phyloP scores from a whole-genome alignment of 2,797 vertebrate species.

The Leucoraja ocellata region DNA sequence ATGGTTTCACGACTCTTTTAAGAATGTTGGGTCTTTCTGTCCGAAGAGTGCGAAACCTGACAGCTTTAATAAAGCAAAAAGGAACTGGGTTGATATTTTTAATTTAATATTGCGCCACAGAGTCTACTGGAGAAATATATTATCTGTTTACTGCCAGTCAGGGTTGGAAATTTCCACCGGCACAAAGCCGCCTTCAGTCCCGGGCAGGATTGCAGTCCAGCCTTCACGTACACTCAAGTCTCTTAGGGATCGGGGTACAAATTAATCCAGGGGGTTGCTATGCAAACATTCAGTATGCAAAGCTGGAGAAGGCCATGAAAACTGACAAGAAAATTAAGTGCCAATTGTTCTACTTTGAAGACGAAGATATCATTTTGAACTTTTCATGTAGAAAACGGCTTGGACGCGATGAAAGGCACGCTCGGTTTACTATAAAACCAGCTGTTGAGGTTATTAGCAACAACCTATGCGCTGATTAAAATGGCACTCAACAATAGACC shows the following conservation, averaged over 20 bases:
- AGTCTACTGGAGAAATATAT: slow-evolving; percentile 3
- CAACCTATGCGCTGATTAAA: background rate
- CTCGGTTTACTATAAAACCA: background rate
- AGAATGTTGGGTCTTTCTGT: background rate
- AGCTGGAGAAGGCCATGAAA: background rate
- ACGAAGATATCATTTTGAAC: background rate
- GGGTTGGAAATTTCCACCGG: background rate
- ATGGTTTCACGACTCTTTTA: background rate
- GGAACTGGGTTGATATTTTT: background rate
- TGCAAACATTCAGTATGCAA: background rate
- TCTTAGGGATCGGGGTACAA: background rate
- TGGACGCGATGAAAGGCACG: background rate
- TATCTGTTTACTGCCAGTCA: slow-evolving; percentile 18
- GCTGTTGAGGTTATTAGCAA: background rate
- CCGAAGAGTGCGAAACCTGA: background rate
- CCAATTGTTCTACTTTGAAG: background rate
- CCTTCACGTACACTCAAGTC: background rate
- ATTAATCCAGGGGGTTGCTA: background rate
- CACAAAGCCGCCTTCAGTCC: slow-evolving; percentile 27
- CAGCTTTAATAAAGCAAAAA: slow-evolving; percentile 11
- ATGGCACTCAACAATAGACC: background rate
- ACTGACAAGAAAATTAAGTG: background rate
- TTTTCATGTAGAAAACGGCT: background rate
- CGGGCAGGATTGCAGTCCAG: background rate
- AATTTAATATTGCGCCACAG: background rate